Conservation (phyloP, 2,888 invertebrate genomes). For the Altica lythri region DNA sequence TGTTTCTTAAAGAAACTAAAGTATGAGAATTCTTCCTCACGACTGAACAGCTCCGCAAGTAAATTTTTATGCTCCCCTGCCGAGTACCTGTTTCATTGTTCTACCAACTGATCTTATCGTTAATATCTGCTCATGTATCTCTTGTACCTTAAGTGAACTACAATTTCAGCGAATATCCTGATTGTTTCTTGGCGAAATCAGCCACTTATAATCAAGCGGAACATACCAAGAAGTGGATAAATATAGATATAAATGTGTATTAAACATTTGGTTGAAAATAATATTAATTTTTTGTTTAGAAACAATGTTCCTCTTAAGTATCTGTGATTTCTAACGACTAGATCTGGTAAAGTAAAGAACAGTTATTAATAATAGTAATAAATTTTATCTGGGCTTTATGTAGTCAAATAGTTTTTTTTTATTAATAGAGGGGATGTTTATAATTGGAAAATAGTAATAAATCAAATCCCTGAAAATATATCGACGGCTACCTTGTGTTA, state of each 20-base stretch:
- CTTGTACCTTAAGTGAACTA: slow-evolving; percentile 42
- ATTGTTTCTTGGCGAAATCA: slow-evolving; percentile 35
- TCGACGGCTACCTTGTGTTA: too few species aligned
- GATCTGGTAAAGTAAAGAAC: slow-evolving; percentile 2
- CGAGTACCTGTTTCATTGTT: slow-evolving; percentile 36
- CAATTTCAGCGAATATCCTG: slow-evolving; percentile 34
- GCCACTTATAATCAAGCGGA: slow-evolving; percentile 22
- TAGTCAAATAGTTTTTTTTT: too few species aligned
- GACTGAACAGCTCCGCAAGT: too few species aligned
- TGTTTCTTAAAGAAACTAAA: too few species aligned
- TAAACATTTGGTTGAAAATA: slow-evolving; percentile 9
- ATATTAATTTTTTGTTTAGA: slow-evolving; percentile 1
- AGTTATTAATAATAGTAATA: slow-evolving; percentile 15
- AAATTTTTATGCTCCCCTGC: slow-evolving; percentile 31
- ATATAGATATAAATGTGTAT: slow-evolving; percentile 12
- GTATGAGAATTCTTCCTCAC: too few species aligned
- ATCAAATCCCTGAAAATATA: too few species aligned
- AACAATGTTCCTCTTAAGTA: not conserved
- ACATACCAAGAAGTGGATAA: not conserved
- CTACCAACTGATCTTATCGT: slow-evolving; percentile 40
- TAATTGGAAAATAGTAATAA: too few species aligned
- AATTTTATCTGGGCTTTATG: too few species aligned
- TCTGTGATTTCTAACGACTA: slow-evolving; percentile 8
- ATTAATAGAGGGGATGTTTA: too few species aligned
- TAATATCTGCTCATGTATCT: slow-evolving; percentile 42